Base-by-base conservation (phyloP, 2,888 invertebrate species). In the Cosmia pyralina region DNA sequence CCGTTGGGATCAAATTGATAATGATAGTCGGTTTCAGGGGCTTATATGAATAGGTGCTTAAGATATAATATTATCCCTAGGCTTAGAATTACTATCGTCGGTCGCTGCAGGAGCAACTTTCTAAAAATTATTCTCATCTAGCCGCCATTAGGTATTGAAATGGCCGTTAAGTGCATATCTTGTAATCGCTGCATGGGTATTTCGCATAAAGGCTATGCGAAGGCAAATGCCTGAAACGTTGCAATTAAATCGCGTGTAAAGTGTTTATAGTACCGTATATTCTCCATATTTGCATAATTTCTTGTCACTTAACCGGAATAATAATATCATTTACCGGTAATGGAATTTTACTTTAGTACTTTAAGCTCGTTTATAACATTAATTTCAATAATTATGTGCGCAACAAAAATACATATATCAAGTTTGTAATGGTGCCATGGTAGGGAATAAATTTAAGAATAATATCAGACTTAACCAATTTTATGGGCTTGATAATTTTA, bases 261-360 rank as follows among this genome's bases (percentile, higher is more conserved):
- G 85, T 90, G 89, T 88, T 87, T 81, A 85, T 89, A 89, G 83
- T 85, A 83, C 87, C 86, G 87, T 89, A 88, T 85, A 87, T 88
- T 87, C 86, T 85, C 68, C 75, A 82, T 83, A 89, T 91, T 90
- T 89, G 84, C 91, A 90, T 92, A 91, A 91, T 90, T 88, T 87
- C 84, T 84, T 87, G 87, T 88, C 84, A 87, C 85, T 89, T 85
- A 66, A 78, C 75, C 80, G 86, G 87, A 81, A 82, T 82, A 86
- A 87, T 89, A 87, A 87, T 89, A 87, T 86, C 75, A 84, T 89
- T 88, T 86, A 86, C 81, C 81, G 69, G 82, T 85, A 87, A 87
- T 88, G 82, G 81, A 85, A 86, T 88, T 81, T 86, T 82, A 82
- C 77, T 82, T 79, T 75, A 82, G 77, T 66, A 74, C 69, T 79